A percentile compares a stretch with the other conserved stretches of the same genome.
Conservation (phyloP, 2,113 vertebrate species). For the crab-eating macaque (Macaca fascicularis) region DNA sequence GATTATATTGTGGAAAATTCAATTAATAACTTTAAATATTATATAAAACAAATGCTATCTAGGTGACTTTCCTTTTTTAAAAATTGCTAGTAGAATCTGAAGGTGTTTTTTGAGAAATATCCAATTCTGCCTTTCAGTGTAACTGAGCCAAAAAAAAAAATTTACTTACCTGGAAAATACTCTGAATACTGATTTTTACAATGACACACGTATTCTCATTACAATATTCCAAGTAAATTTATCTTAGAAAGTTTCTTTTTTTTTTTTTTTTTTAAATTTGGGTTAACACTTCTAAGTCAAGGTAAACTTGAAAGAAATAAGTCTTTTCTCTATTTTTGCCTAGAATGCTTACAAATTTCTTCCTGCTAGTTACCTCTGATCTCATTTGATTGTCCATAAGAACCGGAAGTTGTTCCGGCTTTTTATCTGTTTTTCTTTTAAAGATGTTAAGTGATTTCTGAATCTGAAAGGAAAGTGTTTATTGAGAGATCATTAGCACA, state of each 20-base stretch:
- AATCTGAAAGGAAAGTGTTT: background rate
- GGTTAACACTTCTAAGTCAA: background rate
- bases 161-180: background rate
- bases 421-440: background rate
- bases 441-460: background rate
- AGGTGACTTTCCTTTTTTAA: background rate
- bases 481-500: background rate
- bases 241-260: background rate
- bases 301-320: background rate
- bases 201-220: background rate
- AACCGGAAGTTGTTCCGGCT: background rate
- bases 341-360: background rate
- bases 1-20: background rate
- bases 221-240: background rate
- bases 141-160: background rate
- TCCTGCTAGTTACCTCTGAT: background rate
- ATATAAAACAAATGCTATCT: background rate
- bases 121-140: background rate
- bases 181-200: background rate
- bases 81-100: background rate
- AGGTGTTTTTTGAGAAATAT: constrained; percentile 8
- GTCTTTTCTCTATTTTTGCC: background rate
- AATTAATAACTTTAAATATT: constrained; percentile 1
- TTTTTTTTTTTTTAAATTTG: background rate
- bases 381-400: background rate